Evolutionary conservation across 2,888 invertebrate species (phyloP), one percentile per base, ranked within the genome.

Genomic region (Euclidia mi): DNA sequence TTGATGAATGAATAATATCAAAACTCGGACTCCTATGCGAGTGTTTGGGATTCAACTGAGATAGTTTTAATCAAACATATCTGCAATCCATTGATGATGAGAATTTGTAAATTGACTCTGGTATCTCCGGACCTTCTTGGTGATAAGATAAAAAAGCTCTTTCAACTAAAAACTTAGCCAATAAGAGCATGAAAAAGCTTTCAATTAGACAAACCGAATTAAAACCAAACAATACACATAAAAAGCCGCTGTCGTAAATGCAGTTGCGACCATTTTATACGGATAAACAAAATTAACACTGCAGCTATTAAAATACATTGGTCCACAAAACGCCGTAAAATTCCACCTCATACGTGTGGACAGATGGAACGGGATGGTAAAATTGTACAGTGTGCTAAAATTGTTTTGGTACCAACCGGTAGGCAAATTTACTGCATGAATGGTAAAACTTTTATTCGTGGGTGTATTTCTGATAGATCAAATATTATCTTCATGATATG

Each of bases 381-480:
- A 80, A 76, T 66, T 64, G 65, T 62, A 65, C 67, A 52, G 67
- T 57, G 66, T 65, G 71, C 69, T 78, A 79, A 80, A 77, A 81
- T 70, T 67, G 68, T 81, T 80, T 78, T 66, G 65, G 59, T 65
- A 53, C 63, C 62, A 51, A 66, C 70, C 66, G 65, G 71, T 65
- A 50, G 51, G 58, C n/a, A n/a, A 55, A 64, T 65, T 66, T 59
- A 50, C 51, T 53, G 52, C 62, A 53, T 66, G 57, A 64, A 73
- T 68, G 71, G 64, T 42, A 49, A 70, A 75, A 79, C 66, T 63
- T 60, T 56, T 55, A 34, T 47, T 52, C 47, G 35, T 48, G 17
- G 18, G 7, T 7, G 4, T 25, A 7, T 25, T 25, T 25, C 4
- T 25, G 7, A 6, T 25, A 25, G 20, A 25, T 25, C 20, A 7